A percentile compares a stretch with the other conserved stretches of the same genome.
phyloP scores from a whole-genome alignment of 2,888 invertebrate genomes.

The Tachina lurida region DNA sequence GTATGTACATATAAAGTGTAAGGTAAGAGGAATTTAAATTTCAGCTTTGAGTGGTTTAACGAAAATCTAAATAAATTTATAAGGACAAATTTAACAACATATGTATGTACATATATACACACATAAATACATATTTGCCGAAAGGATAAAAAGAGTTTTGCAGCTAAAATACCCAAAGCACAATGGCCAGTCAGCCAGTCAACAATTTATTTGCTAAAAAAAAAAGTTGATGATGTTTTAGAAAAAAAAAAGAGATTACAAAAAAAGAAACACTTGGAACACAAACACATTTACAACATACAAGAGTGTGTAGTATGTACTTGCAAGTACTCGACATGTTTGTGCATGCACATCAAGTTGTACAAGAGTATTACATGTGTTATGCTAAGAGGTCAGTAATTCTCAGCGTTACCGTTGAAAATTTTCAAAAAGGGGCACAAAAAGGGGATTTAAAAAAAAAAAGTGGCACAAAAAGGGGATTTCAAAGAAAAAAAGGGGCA shows the following conservation, averaged over 20 bases:
- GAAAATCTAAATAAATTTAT: not conserved
- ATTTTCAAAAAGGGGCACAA: too few species aligned
- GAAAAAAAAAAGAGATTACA: not conserved
- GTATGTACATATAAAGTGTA: constrained; percentile 9
- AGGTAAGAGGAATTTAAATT: constrained; percentile 20
- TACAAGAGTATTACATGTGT: constrained; percentile 50
- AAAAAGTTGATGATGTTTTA: not conserved
- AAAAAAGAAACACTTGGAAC: not conserved
- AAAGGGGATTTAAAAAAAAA: too few species aligned
- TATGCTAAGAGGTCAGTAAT: constrained; percentile 47
- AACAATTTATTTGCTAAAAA: constrained; percentile 37
- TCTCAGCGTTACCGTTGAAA: too few species aligned
- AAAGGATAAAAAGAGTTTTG: constrained; percentile 43
- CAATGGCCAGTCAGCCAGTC: constrained; percentile 40
- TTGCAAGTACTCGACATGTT: too few species aligned
- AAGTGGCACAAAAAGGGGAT: too few species aligned
- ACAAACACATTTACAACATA: not conserved
- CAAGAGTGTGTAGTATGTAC: too few species aligned
- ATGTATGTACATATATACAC: not conserved
- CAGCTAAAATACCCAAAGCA: constrained; percentile 1
- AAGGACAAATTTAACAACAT: not conserved
- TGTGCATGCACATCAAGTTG: not conserved
- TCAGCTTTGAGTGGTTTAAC: constrained; percentile 28
- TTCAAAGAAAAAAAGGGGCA: too few species aligned
- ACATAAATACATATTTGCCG: constrained; percentile 26